phyloP scores from a whole-genome alignment of 2,888 invertebrate species.

The Drosophila incognita region DNA sequence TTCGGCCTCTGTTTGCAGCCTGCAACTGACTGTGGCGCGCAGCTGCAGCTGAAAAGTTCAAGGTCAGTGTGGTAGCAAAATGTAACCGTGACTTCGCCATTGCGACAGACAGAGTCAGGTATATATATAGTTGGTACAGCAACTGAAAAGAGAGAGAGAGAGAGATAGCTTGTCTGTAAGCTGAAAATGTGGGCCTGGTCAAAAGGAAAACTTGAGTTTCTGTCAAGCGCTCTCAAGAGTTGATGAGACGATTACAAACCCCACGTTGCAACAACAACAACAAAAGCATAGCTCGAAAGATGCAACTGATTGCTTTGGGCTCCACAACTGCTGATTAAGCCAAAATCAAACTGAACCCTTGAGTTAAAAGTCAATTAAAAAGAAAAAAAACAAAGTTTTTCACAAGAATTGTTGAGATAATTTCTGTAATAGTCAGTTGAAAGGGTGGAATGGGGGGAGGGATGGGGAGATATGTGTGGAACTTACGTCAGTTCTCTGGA shows the following conservation, averaged over 20 bases:
- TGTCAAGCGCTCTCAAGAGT: slow-evolving; percentile 25
- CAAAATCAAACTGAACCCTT: slow-evolving; percentile 29
- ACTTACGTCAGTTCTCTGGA: slow-evolving; percentile 22
- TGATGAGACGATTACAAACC: slow-evolving; percentile 39
- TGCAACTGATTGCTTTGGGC: slow-evolving; percentile 34
- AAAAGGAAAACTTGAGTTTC: slow-evolving; percentile 33
- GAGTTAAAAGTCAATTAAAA: slow-evolving; percentile 14
- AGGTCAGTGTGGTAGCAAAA: slow-evolving; percentile 58
- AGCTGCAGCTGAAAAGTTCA: slow-evolving; percentile 66
- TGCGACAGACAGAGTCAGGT: slow-evolving; percentile 35
- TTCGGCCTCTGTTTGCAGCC: slow-evolving; percentile 20
- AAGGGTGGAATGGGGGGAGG: no score
- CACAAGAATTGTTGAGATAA: slow-evolving; percentile 25
- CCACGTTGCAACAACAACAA: slow-evolving; percentile 8
- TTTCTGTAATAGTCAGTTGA: background rate
- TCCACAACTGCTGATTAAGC: slow-evolving; percentile 59
- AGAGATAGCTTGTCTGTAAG: slow-evolving; percentile 16
- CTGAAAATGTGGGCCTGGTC: slow-evolving; percentile 14
- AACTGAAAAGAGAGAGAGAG: slow-evolving; percentile 21
- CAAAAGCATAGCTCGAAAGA: slow-evolving; percentile 13
- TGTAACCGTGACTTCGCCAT: slow-evolving; percentile 59
- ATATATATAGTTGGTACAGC: background rate
- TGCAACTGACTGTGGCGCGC: slow-evolving; percentile 33
- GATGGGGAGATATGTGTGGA: background rate
- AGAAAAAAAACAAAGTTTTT: slow-evolving; percentile 11